Conservation (phyloP, 2,113 vertebrate genomes). For the Dinomys branickii region DNA sequence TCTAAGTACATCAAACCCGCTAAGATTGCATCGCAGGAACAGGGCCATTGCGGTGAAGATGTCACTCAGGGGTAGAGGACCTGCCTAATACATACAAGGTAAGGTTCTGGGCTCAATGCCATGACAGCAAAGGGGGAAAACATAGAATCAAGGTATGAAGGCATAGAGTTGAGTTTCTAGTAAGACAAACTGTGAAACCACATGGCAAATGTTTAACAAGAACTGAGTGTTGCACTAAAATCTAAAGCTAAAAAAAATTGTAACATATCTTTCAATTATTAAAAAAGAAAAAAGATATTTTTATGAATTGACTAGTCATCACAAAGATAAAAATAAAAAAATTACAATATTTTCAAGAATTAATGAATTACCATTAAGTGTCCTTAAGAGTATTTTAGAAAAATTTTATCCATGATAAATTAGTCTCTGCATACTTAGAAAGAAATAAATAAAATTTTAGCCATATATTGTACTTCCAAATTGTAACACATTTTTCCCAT, state of each 20-base stretch:
- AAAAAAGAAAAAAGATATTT: neutral
- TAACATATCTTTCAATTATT: neutral
- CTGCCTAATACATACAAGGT: fast-evolving
- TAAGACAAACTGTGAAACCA: neutral
- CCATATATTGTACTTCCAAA: neutral
- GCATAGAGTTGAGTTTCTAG: neutral
- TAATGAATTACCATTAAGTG: neutral
- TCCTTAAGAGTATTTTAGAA: neutral
- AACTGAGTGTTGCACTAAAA: neutral
- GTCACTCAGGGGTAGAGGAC: neutral
- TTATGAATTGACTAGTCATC: neutral
- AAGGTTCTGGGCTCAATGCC: neutral
- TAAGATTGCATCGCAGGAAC: too few species aligned
- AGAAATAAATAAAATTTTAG: neutral
- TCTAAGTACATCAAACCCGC: too few species aligned
- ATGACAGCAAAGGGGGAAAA: neutral
- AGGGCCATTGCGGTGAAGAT: too few species aligned
- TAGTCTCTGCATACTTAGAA: neutral
- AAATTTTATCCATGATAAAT: neutral
- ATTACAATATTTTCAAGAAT: neutral
- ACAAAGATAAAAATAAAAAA: neutral
- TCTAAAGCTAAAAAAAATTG: neutral
- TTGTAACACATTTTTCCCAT: neutral
- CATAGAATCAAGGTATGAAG: neutral
- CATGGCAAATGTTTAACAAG: neutral